Evolutionary conservation across 2,888 invertebrate species (phyloP).

Genomic region (Ochlodes sylvanus): DNA sequence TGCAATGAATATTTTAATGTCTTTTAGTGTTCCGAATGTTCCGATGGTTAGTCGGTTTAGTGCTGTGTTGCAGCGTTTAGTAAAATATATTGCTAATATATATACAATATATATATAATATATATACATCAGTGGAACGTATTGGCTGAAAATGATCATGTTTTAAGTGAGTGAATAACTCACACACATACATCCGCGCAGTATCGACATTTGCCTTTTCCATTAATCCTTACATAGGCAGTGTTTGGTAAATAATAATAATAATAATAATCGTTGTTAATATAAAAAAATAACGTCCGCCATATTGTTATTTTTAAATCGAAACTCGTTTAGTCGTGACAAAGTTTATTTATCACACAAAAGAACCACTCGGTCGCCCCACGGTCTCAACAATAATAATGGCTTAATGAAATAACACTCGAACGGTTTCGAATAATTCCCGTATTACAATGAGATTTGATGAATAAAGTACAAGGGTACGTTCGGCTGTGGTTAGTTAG

Average conservation of each 20-base stretch:
- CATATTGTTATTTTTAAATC: slow-evolving; percentile 11
- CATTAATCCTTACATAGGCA: no score
- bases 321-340: slow-evolving; percentile 23
- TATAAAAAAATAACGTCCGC: not conserved
- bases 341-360: slow-evolving; percentile 32
- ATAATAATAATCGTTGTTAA: not conserved
- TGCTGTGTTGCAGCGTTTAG: not conserved
- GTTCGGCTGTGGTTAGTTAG: not conserved
- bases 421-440: slow-evolving; percentile 49
- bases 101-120: no score
- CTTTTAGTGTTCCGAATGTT: slow-evolving; percentile 2
- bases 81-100: not conserved
- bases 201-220: no score
- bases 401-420: slow-evolving; percentile 52
- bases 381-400: slow-evolving; percentile 47
- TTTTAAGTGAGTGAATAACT: not conserved
- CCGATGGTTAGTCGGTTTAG: not conserved
- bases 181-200: not conserved
- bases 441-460: slow-evolving; percentile 42
- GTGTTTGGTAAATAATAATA: not conserved
- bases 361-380: slow-evolving; percentile 43
- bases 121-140: not conserved
- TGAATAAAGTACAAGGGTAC: slow-evolving; percentile 5
- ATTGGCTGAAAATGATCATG: not conserved
- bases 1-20: slow-evolving; percentile 8